phyloP scores from a whole-genome alignment of 2,888 invertebrate species.

The Timema cristinae region DNA sequence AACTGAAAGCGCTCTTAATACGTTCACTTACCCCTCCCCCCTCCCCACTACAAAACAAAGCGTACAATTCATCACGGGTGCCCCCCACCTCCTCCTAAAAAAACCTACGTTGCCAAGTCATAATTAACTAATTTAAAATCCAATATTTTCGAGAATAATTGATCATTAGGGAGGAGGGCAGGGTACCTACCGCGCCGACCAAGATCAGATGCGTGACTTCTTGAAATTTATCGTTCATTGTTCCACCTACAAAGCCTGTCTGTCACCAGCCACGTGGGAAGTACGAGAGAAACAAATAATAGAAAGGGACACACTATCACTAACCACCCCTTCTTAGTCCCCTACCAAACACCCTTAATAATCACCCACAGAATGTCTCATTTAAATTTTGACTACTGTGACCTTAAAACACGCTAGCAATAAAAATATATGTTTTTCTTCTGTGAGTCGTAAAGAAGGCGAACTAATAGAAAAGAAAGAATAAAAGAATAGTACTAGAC shows the following conservation, averaged over 20 bases:
- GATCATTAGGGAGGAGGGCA: conserved; percentile 3
- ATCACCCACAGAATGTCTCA: not conserved
- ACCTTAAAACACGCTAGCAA: not conserved
- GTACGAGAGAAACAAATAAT: not conserved
- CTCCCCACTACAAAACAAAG: no score
- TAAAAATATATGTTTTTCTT: not conserved
- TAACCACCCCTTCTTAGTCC: not conserved
- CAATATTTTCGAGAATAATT: conserved; percentile 2
- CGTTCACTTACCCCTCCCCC: no score
- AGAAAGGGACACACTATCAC: not conserved
- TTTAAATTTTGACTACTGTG: conserved; percentile 10
- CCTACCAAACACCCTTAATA: not conserved
- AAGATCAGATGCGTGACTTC: not conserved
- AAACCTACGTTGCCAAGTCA: not conserved
- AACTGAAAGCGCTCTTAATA: no score
- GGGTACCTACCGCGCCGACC: not conserved
- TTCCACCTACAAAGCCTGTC: conserved; percentile 4
- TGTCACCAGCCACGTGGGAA: conserved; percentile 5
- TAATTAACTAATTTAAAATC: conserved; percentile 16
- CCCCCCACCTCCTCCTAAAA: not conserved
- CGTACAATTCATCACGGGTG: not conserved
- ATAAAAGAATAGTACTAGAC: no score
- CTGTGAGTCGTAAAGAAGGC: no score
- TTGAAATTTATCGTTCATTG: conserved; percentile 13
- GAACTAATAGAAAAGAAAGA: no score